Percentiles rank a stretch among this genome's conserved stretches.
phyloP scores from a whole-genome alignment of 2,797 vertebrate genomes.

The Kryptolebias ocellatus region DNA sequence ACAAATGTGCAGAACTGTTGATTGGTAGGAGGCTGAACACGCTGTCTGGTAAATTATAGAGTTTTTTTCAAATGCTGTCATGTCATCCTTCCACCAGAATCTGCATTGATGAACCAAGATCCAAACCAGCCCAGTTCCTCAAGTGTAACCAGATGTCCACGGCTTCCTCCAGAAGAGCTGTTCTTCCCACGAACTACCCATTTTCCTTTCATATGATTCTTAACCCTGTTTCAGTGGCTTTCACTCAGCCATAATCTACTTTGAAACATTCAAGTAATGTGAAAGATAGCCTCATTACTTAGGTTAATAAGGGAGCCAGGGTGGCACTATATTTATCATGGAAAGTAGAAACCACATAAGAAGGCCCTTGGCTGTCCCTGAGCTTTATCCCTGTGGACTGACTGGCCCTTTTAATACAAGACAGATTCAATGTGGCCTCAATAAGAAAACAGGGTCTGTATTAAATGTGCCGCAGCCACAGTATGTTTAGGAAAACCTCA shows the following conservation, averaged over 20 bases:
- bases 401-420: conserved; percentile 76
- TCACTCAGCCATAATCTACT: conserved; percentile 56
- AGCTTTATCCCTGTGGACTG: conserved; percentile 69
- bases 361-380: conserved; percentile 77
- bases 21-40: background rate
- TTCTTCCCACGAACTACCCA: conserved; percentile 57
- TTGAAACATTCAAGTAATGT: conserved; percentile 58
- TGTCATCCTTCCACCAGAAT: conserved; percentile 41
- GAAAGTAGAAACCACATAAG: conserved; percentile 78
- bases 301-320: conserved; percentile 81
- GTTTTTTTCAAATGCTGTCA: conserved; percentile 22
- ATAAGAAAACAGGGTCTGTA: conserved; percentile 64
- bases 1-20: background rate
- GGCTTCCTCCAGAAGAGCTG: conserved; percentile 62
- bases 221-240: conserved; percentile 53
- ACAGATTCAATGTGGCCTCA: conserved; percentile 77
- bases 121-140: conserved; percentile 59
- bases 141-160: conserved; percentile 73
- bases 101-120: conserved; percentile 50
- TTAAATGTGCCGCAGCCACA: conserved; percentile 14
- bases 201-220: conserved; percentile 40
- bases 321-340: conserved; percentile 80
- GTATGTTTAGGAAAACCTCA: background rate
- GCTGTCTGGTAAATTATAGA: conserved; percentile 5
- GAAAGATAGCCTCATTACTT: conserved; percentile 79